Percentiles rank a stretch among this genome's conserved stretches.
These are phyloP conservation scores for Oreohelix idahoensis DNA, from an alignment of 1,140 invertebrate genomes.

Conservation along the genomic window DNA sequence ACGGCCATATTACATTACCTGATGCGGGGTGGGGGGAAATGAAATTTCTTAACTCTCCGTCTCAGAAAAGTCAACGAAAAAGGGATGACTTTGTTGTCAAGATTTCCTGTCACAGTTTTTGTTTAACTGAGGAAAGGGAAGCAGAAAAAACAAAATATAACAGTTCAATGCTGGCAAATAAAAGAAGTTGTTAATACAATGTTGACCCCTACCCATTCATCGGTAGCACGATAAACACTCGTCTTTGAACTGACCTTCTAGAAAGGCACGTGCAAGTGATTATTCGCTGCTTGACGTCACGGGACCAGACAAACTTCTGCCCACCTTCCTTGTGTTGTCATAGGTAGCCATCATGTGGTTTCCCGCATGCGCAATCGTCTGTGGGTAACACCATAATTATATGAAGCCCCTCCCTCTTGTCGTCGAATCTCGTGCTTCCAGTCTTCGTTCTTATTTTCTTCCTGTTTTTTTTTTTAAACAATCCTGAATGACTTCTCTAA, in stretches of 20 bases:
- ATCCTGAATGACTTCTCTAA: no score
- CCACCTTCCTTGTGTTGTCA: neutral
- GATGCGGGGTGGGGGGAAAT: no score
- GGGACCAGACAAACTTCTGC: neutral
- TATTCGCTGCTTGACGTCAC: neutral
- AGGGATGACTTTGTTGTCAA: no score
- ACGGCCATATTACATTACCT: no score
- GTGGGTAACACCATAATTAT: neutral
- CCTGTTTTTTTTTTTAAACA: no score
- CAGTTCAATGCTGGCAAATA: neutral
- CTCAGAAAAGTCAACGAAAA: no score
- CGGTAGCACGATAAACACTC: neutral
- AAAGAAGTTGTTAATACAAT: neutral
- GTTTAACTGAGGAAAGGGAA: no score
- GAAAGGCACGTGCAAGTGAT: neutral
- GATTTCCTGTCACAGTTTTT: no score
- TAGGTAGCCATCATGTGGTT: neutral
- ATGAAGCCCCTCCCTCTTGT: neutral
- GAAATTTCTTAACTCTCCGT: no score
- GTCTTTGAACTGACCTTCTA: neutral
- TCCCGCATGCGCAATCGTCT: neutral
- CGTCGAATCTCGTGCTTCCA: neutral
- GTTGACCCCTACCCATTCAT: neutral
- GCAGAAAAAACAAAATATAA: no score
- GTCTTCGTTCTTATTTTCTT: no score